Conservation (phyloP, 2,888 invertebrate genomes). For the Plebejus anna region DNA sequence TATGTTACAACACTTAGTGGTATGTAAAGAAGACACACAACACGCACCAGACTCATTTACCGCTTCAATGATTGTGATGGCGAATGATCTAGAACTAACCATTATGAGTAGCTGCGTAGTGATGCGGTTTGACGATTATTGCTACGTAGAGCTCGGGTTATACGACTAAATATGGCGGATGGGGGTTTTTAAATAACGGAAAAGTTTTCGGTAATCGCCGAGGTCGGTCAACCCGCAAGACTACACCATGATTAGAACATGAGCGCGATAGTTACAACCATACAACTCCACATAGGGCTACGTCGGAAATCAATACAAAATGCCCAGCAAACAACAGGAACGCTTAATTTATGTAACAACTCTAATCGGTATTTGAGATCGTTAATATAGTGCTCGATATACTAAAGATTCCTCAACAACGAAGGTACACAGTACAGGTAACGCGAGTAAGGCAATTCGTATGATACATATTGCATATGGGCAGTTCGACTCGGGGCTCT, state of each 20-base stretch:
- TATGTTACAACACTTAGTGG: constrained; percentile 65
- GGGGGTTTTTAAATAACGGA: neutral
- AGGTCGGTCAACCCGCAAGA: neutral
- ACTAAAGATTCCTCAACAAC: constrained; percentile 65
- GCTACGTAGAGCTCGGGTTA: neutral
- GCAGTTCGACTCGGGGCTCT: constrained; percentile 33
- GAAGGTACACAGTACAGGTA: constrained; percentile 73
- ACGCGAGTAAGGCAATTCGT: constrained; percentile 76
- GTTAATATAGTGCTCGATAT: constrained; percentile 69
- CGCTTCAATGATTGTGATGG: constrained; percentile 52
- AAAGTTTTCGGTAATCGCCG: neutral
- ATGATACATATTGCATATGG: constrained; percentile 40
- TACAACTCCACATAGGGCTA: constrained; percentile 43
- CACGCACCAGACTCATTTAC: constrained; percentile 67
- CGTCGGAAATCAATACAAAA: constrained; percentile 42
- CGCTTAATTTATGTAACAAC: constrained; percentile 61
- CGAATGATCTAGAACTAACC: constrained; percentile 36
- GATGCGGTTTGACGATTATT: neutral
- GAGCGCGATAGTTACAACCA: constrained; percentile 25
- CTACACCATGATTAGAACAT: neutral
- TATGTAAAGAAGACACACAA: constrained; percentile 75
- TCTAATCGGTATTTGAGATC: constrained; percentile 76
- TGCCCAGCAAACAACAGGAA: constrained; percentile 50
- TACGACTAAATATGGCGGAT: constrained; percentile 1
- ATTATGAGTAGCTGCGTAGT: neutral